phyloP scores from a whole-genome alignment of 2,797 vertebrate species.

The Rachycentron canadum region DNA sequence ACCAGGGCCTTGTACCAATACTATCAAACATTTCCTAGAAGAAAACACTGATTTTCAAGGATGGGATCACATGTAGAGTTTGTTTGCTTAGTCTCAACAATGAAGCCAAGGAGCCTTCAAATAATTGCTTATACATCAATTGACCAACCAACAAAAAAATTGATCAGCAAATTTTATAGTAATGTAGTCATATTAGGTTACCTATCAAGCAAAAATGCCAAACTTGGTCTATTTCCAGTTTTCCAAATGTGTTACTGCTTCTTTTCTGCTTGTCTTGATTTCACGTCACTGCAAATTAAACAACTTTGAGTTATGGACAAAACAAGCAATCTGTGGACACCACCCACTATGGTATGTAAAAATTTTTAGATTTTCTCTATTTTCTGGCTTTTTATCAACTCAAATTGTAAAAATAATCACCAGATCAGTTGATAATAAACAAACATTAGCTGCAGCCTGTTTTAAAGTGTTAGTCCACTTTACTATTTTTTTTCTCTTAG shows the following conservation, averaged over 20 bases:
- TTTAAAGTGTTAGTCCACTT: neutral
- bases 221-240: neutral
- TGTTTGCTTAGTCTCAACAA: neutral
- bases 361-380: neutral
- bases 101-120: neutral
- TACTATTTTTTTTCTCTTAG: neutral
- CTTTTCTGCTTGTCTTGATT: neutral
- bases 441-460: neutral
- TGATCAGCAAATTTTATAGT: neutral
- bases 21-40: conserved; percentile 33
- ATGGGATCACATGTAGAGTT: neutral
- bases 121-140: neutral
- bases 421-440: neutral
- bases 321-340: neutral
- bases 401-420: neutral
- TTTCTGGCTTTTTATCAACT: neutral
- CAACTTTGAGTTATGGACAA: neutral
- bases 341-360: no score
- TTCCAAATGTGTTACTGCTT: neutral
- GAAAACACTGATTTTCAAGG: conserved; percentile 8
- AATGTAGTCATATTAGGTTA: neutral
- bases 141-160: neutral
- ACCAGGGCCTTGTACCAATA: conserved; percentile 13
- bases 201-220: neutral
- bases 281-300: neutral